These are phyloP conservation scores for Callinectes sapidus DNA, from an alignment of 2,888 invertebrate genomes.

Conservation along the genomic window DNA sequence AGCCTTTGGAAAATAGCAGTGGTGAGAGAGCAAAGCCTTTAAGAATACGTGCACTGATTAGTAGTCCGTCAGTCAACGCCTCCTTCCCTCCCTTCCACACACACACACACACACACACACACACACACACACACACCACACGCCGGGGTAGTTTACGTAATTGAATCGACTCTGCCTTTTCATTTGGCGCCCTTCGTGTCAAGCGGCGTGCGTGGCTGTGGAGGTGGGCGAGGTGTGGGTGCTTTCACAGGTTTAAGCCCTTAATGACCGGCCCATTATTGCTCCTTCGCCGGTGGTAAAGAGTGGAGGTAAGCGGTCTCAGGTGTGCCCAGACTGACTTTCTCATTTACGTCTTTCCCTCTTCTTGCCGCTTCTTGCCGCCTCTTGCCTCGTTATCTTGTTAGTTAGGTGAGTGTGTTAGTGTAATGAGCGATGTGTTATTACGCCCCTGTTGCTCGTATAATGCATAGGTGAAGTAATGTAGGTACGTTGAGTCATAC, in stretches of 20 bases:
- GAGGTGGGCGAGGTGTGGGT: background rate
- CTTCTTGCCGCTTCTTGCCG: background rate
- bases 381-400: too few species aligned
- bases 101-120: too few species aligned
- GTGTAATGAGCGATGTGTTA: too few species aligned
- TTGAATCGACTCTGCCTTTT: background rate
- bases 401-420: too few species aligned
- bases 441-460: too few species aligned
- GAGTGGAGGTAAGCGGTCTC: background rate
- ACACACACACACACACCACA: background rate
- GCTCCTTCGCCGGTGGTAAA: background rate
- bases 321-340: background rate
- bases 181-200: background rate
- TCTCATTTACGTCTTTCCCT: background rate
- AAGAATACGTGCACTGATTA: too few species aligned
- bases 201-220: background rate
- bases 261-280: background rate
- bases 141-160: background rate
- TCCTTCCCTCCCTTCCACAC: too few species aligned
- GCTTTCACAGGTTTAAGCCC: background rate
- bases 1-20: too few species aligned
- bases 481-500: too few species aligned
- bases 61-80: background rate
- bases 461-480: too few species aligned
- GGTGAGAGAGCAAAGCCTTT: too few species aligned